These are phyloP conservation scores for Bothrops jararaca DNA, from an alignment of 2,113 vertebrate genomes.

Conservation along the genomic window DNA sequence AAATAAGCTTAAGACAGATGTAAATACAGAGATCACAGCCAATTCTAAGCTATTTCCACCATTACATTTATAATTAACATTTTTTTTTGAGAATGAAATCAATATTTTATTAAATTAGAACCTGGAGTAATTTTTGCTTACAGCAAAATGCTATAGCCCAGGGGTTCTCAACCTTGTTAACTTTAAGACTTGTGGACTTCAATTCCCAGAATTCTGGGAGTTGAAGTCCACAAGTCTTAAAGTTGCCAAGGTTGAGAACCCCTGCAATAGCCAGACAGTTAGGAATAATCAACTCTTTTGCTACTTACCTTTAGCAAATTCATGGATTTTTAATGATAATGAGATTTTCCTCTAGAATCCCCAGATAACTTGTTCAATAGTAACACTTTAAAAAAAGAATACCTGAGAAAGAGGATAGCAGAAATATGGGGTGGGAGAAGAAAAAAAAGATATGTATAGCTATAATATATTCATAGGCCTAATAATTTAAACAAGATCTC, in stretches of 20 bases:
- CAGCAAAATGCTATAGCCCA: no score
- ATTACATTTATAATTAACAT: neutral
- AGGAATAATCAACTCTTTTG: conserved; percentile 32
- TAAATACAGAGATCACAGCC: neutral
- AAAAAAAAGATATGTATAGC: neutral
- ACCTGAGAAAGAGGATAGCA: neutral
- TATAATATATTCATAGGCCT: neutral
- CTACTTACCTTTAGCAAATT: conserved; percentile 21
- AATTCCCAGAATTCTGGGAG: no score
- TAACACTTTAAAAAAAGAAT: neutral
- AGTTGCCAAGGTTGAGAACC: no score
- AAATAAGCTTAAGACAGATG: neutral
- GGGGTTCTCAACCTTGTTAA: no score
- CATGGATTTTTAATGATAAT: conserved; percentile 21
- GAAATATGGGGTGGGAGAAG: neutral
- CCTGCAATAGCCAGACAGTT: neutral
- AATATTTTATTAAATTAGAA: conserved; percentile 12
- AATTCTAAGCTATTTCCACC: neutral
- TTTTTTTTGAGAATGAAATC: neutral
- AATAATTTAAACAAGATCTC: neutral
- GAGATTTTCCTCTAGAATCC: neutral
- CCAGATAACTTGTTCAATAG: neutral
- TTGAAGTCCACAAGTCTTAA: no score
- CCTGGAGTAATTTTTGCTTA: conserved; percentile 9
- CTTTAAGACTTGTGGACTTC: no score